Percentiles rank a stretch among this genome's conserved stretches.
Conservation (phyloP, 2,113 vertebrate species). For the Chrysochloris asiatica region DNA sequence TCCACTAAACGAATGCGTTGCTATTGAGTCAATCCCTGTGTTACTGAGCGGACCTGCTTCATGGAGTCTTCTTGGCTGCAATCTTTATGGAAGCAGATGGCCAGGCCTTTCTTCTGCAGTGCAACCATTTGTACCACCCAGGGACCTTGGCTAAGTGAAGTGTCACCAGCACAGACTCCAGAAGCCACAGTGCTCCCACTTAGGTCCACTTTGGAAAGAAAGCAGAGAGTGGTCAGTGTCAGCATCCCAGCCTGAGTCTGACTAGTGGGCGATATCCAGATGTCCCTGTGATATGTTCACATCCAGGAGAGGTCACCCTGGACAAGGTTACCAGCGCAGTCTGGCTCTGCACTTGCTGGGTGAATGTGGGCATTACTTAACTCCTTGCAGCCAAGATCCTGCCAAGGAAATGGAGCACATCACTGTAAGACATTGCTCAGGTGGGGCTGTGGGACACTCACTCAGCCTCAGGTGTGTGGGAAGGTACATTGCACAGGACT, state of each 20-base stretch:
- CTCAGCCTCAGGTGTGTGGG: too few species aligned
- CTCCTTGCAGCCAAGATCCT: neutral
- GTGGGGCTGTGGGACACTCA: accelerated
- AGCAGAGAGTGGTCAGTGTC: neutral
- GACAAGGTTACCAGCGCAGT: neutral
- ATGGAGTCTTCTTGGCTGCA: neutral
- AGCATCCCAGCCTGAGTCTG: accelerated
- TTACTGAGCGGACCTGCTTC: neutral
- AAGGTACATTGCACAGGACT: accelerated
- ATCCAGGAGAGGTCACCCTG: neutral
- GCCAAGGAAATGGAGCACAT: neutral
- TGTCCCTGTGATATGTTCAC: too few species aligned
- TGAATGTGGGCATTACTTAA: neutral
- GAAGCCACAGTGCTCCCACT: neutral
- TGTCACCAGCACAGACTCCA: neutral
- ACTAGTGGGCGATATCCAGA: neutral
- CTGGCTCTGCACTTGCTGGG: neutral
- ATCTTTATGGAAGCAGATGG: neutral
- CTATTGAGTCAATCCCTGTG: neutral
- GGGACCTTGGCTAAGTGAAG: too few species aligned
- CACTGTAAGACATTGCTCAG: accelerated
- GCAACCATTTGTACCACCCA: too few species aligned
- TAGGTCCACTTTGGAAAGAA: neutral
- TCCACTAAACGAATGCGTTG: neutral
- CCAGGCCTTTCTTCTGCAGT: neutral